Evolutionary conservation across 2,888 invertebrate genomes (phyloP), one percentile per base, ranked within the genome.

Genomic region (Proisotoma minuta): DNA sequence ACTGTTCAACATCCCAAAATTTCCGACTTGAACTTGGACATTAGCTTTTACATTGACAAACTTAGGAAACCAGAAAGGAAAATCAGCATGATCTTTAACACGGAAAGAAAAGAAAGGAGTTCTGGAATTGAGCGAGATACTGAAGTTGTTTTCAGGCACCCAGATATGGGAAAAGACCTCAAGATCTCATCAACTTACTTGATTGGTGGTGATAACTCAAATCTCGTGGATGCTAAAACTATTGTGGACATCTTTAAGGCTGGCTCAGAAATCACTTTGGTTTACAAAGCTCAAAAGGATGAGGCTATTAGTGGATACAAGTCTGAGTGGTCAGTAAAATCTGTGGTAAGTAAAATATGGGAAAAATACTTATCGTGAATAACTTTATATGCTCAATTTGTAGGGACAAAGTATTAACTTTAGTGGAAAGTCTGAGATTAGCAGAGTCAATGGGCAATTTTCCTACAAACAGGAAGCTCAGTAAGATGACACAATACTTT

Each of bases 41-140:
- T 91, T 2, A 84, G 81, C 71, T 84, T 87, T 28, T 84, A 89
- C 76, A 86, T 82, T 64, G 85, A 85, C 54, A 73, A 68, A 48
- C 64, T 60, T 2, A 86, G 86, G 75, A 85, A 88, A 75, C 85
- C 85, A 48, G 83, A 79, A 48, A 86, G 87, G 73, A 86, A 86
- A 72, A 72, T 90, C 2, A 82, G 83, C 62, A 73, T 89, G 40
- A 82, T 83, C 29, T 87, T 89, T 0, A 81, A 83, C 66, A 84
- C 83, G 59, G 83, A 51, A 29, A 28, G 40, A 22, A 28, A 57
- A 18, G 58, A 51, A 8, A 52, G 15, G 26, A 60, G 62, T 24
- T 23, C 29, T 22, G 52, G 24, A 2, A 40, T 24, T 10, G 58
- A 54, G 10, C 50, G 34, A 26, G 57, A 29, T 18, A 43, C 53